Percentiles rank a stretch among this genome's conserved stretches.
Evolutionary conservation across 1,140 invertebrate genomes (phyloP).

Genomic region (Vanessa tameamea): DNA sequence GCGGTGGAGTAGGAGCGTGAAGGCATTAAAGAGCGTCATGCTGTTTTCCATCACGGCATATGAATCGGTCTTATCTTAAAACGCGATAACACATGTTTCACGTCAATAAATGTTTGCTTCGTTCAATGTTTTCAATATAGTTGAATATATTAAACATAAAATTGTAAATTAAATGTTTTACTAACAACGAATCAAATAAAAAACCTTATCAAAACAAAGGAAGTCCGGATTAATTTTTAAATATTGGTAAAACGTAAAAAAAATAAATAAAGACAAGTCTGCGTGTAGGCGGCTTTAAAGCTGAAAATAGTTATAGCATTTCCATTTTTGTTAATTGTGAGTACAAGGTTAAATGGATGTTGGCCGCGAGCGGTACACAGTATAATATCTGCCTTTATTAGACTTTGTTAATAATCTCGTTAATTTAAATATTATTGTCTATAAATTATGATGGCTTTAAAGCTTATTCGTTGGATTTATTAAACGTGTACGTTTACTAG

Average conservation of each 20-base stretch:
- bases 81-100: too few species aligned
- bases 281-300: slow-evolving; percentile 3
- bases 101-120: too few species aligned
- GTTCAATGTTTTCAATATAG: too few species aligned
- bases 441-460: slow-evolving; percentile 22
- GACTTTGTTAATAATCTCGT: slow-evolving; percentile 19
- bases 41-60: too few species aligned
- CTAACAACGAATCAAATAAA: neutral
- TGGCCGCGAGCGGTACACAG: slow-evolving; percentile 50
- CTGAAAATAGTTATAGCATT: slow-evolving; percentile 9
- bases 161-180: neutral
- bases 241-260: neutral
- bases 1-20: too few species aligned
- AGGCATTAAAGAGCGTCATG: too few species aligned
- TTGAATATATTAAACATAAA: too few species aligned
- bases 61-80: too few species aligned
- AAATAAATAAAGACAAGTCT: neutral
- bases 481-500: slow-evolving; percentile 4
- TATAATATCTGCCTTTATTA: slow-evolving; percentile 27
- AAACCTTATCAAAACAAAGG: neutral
- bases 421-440: slow-evolving; percentile 24
- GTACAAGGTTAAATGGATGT: slow-evolving; percentile 35
- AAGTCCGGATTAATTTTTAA: neutral
- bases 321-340: slow-evolving; percentile 18
- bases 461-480: neutral